phyloP scores from a whole-genome alignment of 2,797 vertebrate species.

The Propithecus deckenii region DNA sequence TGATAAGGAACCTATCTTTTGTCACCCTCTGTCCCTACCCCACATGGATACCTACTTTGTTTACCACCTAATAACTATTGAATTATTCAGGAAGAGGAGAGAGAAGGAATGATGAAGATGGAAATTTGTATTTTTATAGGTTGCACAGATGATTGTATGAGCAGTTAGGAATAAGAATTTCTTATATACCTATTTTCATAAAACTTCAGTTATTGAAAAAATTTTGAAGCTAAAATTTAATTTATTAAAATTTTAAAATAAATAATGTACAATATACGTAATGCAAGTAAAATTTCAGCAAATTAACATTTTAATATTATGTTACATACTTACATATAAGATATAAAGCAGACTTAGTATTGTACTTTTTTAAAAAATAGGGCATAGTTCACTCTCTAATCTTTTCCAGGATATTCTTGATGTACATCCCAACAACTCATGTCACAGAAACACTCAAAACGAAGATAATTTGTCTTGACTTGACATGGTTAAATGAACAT shows the following conservation, averaged over 20 bases:
- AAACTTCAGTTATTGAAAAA: background rate
- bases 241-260: constrained; percentile 27
- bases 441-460: background rate
- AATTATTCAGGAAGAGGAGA: background rate
- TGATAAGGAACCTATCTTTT: background rate
- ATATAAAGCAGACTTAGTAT: background rate
- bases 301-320: background rate
- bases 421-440: background rate
- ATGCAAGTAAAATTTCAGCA: background rate
- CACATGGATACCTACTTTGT: background rate
- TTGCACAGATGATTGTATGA: background rate
- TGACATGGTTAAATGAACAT: background rate
- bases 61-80: background rate
- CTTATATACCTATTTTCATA: background rate
- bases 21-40: background rate
- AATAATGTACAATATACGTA: background rate
- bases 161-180: background rate
- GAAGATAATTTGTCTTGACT: background rate
- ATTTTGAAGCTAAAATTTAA: background rate
- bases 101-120: background rate
- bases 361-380: background rate
- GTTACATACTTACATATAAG: background rate
- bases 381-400: background rate
- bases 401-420: background rate
- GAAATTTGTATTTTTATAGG: background rate